phyloP scores from a whole-genome alignment of 2,888 invertebrate species.

The Megastigmus dorsalis region DNA sequence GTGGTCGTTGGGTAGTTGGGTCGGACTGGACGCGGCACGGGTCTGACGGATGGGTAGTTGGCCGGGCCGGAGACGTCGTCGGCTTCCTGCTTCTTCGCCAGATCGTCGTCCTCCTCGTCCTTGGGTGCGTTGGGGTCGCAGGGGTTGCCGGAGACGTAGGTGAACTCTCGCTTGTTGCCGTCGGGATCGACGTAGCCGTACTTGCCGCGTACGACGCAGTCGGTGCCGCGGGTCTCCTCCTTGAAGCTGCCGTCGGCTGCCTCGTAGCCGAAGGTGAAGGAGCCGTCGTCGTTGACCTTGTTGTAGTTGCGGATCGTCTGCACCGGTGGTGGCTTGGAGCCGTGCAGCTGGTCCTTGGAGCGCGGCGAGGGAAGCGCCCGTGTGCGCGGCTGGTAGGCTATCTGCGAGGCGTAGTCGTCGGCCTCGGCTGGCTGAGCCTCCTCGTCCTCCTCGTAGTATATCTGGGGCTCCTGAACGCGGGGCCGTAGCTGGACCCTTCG shows the following conservation, averaged over 20 bases:
- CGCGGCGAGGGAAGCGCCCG: conserved; percentile 73
- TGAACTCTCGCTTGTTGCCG: conserved; percentile 90
- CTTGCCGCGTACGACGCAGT: conserved; percentile 90
- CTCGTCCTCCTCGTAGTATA: conserved; percentile 74
- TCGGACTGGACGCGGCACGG: conserved; percentile 72
- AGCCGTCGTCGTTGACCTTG: conserved; percentile 88
- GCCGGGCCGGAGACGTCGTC: conserved; percentile 78
- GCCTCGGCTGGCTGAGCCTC: conserved; percentile 70
- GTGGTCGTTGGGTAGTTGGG: conserved; percentile 74
- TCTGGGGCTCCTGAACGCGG: conserved; percentile 71
- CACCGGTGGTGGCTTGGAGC: conserved; percentile 82
- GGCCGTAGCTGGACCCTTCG: conserved; percentile 76
- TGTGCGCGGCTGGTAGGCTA: conserved; percentile 69
- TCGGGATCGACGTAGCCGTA: conserved; percentile 92
- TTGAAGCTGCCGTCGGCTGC: conserved; percentile 91
- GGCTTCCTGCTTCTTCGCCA: conserved; percentile 76
- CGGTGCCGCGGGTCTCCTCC: conserved; percentile 89
- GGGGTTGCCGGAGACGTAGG: conserved; percentile 90
- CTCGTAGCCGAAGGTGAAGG: conserved; percentile 90
- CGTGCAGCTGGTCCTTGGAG: conserved; percentile 76
- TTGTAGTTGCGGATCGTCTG: conserved; percentile 90
- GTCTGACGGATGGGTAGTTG: conserved; percentile 79
- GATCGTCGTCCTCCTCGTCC: conserved; percentile 78
- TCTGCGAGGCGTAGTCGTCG: conserved; percentile 63
- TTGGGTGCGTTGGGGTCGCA: conserved; percentile 89